These are phyloP conservation scores for Anadara kagoshimensis DNA, from an alignment of 1,140 invertebrate species.

Conservation along the genomic window DNA sequence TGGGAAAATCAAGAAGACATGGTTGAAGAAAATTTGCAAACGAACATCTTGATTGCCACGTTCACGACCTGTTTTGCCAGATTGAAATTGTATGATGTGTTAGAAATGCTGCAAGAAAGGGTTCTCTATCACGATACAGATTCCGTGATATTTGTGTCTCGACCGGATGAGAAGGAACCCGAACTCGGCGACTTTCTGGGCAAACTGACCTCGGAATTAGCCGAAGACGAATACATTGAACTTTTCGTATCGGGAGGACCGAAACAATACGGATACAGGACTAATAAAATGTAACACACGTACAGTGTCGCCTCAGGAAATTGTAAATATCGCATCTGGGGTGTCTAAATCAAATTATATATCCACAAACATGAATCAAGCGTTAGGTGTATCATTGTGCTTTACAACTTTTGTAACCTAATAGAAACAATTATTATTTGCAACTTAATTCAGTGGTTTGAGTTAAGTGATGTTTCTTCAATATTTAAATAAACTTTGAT, in stretches of 20 bases:
- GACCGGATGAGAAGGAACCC: conserved; percentile 3
- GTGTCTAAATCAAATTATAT: too few species aligned
- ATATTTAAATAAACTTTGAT: too few species aligned
- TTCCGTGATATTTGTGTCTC: conserved; percentile 26
- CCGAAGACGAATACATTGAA: conserved; percentile 24
- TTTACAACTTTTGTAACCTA: too few species aligned
- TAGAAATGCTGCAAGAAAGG: conserved; percentile 60
- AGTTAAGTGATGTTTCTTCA: too few species aligned
- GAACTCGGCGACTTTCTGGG: conserved; percentile 35
- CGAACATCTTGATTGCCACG: conserved; percentile 67
- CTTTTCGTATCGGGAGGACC: conserved; percentile 20
- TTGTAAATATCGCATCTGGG: too few species aligned
- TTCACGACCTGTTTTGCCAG: conserved; percentile 71
- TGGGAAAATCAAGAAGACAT: too few species aligned
- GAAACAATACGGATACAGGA: conserved; percentile 22
- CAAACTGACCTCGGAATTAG: conserved; percentile 40
- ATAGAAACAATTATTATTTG: too few species aligned
- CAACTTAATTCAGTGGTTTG: too few species aligned
- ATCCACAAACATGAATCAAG: too few species aligned
- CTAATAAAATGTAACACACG: too few species aligned
- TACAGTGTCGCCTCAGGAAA: too few species aligned
- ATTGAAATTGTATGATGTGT: conserved; percentile 68
- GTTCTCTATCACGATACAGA: conserved; percentile 74
- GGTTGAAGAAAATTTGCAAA: conserved; percentile 12
- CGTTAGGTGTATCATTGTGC: too few species aligned